Evolutionary conservation across 2,797 vertebrate genomes (phyloP).

Genomic region (Gadopsis bispinosus): DNA sequence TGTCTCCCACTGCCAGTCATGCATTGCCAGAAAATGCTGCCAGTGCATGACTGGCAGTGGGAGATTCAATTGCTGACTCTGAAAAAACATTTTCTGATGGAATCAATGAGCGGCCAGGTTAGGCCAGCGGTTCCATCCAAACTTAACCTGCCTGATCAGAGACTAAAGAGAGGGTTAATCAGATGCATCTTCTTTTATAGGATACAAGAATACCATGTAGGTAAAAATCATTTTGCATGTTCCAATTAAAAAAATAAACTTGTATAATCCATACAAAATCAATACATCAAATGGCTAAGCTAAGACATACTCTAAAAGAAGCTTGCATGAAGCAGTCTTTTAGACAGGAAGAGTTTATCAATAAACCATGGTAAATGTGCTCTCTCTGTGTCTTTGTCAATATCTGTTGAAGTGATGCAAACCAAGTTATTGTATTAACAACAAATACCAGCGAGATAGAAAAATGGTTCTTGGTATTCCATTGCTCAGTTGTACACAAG

Average conservation of each 20-base stretch:
- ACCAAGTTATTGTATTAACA: slow-evolving; percentile 1
- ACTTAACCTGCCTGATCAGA: slow-evolving; percentile 16
- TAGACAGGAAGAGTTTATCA: not conserved
- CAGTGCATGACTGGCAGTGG: not conserved
- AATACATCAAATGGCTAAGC: not conserved
- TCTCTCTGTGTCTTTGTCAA: not conserved
- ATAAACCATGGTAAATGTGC: not conserved
- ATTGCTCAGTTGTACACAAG: not conserved
- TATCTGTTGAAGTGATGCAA: not conserved
- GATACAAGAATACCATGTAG: not conserved
- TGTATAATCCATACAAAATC: not conserved
- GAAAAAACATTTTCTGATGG: slow-evolving; percentile 20
- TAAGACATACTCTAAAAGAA: not conserved
- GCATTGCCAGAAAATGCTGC: slow-evolving; percentile 11
- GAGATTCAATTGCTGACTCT: not conserved
- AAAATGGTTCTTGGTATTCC: not conserved
- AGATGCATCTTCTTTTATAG: not conserved
- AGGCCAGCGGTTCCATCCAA: slow-evolving; percentile 13
- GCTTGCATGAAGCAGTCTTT: not conserved
- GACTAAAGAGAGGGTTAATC: slow-evolving; percentile 3
- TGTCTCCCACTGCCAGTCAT: slow-evolving; percentile 24
- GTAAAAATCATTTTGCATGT: not conserved
- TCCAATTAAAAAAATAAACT: not conserved
- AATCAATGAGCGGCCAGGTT: slow-evolving; percentile 13
- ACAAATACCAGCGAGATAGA: slow-evolving; percentile 4